A percentile compares a stretch with the other conserved stretches of the same genome.
These are phyloP conservation scores for Aegotheles bennettii DNA, from an alignment of 2,113 vertebrate species.

Conservation along the genomic window DNA sequence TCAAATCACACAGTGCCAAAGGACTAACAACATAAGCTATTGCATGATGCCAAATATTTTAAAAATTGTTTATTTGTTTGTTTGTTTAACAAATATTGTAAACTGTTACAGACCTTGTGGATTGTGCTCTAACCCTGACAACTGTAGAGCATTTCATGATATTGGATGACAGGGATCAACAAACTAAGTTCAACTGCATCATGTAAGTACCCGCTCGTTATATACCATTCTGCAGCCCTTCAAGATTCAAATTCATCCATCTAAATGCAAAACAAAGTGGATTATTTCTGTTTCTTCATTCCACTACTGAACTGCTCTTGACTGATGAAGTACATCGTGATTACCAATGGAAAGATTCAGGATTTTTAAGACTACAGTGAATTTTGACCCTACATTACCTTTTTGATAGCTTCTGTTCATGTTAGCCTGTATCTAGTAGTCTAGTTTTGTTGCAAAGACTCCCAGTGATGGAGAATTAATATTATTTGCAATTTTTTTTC, in stretches of 20 bases:
- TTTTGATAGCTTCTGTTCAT: background rate
- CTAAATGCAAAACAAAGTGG: background rate
- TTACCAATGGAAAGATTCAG: background rate
- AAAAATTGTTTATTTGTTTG: background rate
- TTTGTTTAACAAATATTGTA: background rate
- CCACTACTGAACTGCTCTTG: background rate
- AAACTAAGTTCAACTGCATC: background rate
- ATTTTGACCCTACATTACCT: background rate
- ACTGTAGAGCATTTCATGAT: background rate
- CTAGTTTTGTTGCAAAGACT: background rate
- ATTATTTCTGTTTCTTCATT: background rate
- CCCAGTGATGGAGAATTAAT: background rate
- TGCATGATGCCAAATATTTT: background rate
- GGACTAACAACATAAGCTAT: background rate
- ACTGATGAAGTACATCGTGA: background rate
- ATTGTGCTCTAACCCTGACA: background rate
- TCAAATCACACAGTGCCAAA: background rate
- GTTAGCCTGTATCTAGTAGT: background rate
- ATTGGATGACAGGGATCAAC: background rate
- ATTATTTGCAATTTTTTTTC: background rate
- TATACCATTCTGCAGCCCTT: background rate
- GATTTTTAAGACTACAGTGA: background rate
- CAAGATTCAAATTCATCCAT: background rate
- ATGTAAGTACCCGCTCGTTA: background rate
- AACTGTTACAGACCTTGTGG: background rate